These are phyloP conservation scores for Onychomys arenicola DNA, from an alignment of 2,797 vertebrate genomes.

Conservation along the genomic window DNA sequence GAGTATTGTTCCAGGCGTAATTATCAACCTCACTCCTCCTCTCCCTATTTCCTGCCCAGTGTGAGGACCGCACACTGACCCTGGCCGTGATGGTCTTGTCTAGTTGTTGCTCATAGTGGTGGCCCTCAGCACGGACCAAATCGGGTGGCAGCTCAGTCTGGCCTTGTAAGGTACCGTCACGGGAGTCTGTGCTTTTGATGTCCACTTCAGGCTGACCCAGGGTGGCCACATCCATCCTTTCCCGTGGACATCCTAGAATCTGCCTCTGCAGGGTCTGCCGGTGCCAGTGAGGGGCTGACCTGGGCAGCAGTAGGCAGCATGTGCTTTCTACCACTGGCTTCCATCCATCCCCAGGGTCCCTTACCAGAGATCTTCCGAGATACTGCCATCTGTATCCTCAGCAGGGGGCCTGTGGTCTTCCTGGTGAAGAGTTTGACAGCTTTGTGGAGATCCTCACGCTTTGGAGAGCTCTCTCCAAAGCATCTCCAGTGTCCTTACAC, in stretches of 20 bases:
- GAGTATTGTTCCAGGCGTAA: background rate
- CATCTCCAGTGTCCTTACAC: conserved; percentile 90
- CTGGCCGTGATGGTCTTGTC: conserved; percentile 90
- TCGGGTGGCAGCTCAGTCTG: conserved; percentile 92
- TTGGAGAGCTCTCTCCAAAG: conserved; percentile 92
- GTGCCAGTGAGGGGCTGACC: conserved; percentile 80
- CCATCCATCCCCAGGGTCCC: background rate
- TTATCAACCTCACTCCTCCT: background rate
- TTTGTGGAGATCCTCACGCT: conserved; percentile 89
- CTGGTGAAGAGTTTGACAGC: conserved; percentile 90
- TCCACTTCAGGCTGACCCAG: conserved; percentile 92
- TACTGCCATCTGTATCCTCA: conserved; percentile 91
- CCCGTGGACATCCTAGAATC: conserved; percentile 11
- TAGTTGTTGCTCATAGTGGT: conserved; percentile 93
- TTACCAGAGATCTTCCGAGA: conserved; percentile 53
- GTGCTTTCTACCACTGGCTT: conserved; percentile 92
- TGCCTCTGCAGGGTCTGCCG: background rate
- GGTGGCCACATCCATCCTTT: conserved; percentile 74
- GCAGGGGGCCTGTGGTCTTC: conserved; percentile 93
- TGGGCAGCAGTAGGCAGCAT: conserved; percentile 93
- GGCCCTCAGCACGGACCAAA: conserved; percentile 92
- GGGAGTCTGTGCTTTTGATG: conserved; percentile 89
- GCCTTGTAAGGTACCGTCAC: conserved; percentile 91
- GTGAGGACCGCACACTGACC: conserved; percentile 91
- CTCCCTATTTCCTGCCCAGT: background rate